Conservation (phyloP, 2,113 vertebrate genomes). For the Bubo blakistoni region DNA sequence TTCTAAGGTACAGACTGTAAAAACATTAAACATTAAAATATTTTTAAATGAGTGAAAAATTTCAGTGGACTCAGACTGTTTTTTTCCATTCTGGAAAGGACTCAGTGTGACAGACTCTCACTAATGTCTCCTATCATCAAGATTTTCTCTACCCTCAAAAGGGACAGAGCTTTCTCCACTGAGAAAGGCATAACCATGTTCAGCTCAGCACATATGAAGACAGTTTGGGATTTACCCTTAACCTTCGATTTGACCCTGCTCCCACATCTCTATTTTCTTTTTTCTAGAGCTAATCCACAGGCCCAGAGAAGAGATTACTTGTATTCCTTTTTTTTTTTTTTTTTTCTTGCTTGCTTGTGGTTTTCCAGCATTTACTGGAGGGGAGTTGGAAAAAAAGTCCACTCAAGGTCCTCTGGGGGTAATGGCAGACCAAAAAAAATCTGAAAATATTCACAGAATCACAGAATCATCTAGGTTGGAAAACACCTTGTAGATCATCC, state of each 20-base stretch:
- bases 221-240: neutral
- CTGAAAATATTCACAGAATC: neutral
- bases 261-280: neutral
- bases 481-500: no score
- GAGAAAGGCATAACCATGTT: neutral
- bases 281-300: neutral
- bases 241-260: neutral
- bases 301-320: neutral
- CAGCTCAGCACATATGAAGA: neutral
- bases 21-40: neutral
- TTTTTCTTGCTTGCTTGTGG: neutral
- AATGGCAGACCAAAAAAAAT: neutral
- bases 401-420: neutral
- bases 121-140: neutral
- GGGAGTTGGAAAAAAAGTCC: neutral
- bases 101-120: neutral
- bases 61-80: neutral
- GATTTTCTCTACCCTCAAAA: neutral
- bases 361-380: neutral
- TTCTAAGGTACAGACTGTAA: neutral
- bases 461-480: no score
- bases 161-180: neutral
- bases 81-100: neutral
- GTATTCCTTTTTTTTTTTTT: neutral
- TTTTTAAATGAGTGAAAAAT: neutral